These are phyloP conservation scores for Eutolmus rufibarbis DNA, from an alignment of 2,888 invertebrate genomes.

Conservation along the genomic window DNA sequence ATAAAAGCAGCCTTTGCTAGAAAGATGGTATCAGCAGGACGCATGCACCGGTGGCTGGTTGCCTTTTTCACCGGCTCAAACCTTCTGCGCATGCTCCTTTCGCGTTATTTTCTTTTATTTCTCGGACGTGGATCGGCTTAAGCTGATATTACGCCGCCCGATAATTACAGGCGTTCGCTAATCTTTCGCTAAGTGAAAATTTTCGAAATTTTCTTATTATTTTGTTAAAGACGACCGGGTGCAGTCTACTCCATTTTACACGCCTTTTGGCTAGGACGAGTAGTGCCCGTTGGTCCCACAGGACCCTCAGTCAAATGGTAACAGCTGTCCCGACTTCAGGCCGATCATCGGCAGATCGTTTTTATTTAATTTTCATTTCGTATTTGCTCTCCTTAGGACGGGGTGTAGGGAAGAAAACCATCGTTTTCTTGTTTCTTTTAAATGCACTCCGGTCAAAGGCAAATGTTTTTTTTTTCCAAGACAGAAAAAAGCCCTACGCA, in stretches of 20 bases:
- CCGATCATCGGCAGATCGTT: not conserved
- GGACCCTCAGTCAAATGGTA: not conserved
- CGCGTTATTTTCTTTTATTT: not conserved
- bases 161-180: constrained; percentile 21
- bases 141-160: not conserved
- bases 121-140: not conserved
- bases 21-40: constrained; percentile 5
- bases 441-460: not conserved
- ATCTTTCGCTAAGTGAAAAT: constrained; percentile 22
- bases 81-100: not conserved
- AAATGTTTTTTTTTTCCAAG: not conserved
- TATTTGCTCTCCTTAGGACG: not conserved
- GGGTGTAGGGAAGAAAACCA: not conserved
- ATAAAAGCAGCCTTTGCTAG: not conserved
- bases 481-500: not conserved
- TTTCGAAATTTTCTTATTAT: not conserved
- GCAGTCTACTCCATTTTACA: not conserved
- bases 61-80: not conserved
- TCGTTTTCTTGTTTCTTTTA: not conserved
- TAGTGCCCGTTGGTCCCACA: not conserved
- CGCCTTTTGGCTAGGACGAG: not conserved
- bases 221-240: not conserved
- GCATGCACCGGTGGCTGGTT: constrained; percentile 8
- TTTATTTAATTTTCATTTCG: not conserved
- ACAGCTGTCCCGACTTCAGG: constrained; percentile 30